Percentiles rank a stretch among this genome's conserved stretches.
Conservation (phyloP, 2,113 vertebrate species). For the Pipra filicauda region DNA sequence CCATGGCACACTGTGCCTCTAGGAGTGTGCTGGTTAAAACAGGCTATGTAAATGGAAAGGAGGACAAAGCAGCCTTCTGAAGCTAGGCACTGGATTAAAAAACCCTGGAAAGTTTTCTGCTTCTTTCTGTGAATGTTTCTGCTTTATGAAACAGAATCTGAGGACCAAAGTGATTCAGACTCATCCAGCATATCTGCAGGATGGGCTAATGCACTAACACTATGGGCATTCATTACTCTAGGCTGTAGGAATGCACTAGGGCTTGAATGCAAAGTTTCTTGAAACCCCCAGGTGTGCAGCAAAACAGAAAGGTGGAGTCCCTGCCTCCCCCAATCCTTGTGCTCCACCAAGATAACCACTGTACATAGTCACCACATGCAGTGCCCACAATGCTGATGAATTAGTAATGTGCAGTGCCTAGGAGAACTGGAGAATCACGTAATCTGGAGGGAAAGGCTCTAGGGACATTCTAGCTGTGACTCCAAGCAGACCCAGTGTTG, state of each 20-base stretch:
- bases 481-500: not conserved
- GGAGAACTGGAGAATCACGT: not conserved
- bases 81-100: not conserved
- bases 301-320: not conserved
- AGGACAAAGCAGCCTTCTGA: not conserved
- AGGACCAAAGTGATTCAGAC: not conserved
- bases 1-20: rapidly evolving
- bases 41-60: not conserved
- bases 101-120: not conserved
- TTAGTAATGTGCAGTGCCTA: not conserved
- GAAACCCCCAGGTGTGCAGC: not conserved
- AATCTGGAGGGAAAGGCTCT: not conserved
- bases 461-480: not conserved
- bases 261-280: not conserved
- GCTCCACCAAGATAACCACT: not conserved
- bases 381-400: no score
- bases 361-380: not conserved
- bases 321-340: not conserved
- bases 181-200: not conserved
- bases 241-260: not conserved
- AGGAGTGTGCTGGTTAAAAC: not conserved
- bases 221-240: not conserved
- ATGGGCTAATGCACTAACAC: not conserved
- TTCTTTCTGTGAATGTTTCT: not conserved
- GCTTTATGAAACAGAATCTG: not conserved